Conservation (phyloP, 2,113 vertebrate species). For the Chaetodon auriga region DNA sequence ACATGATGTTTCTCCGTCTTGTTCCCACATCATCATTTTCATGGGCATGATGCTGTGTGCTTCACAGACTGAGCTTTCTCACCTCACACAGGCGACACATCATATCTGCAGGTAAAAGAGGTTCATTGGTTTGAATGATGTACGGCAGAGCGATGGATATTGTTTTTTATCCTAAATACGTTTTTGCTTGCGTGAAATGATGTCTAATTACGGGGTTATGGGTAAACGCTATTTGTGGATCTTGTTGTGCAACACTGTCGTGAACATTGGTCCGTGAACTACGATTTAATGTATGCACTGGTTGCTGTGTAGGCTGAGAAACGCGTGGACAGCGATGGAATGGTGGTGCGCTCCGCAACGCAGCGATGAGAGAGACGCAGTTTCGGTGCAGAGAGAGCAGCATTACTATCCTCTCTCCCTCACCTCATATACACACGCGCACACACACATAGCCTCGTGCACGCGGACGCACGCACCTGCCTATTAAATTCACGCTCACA, state of each 20-base stretch:
- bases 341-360: slow-evolving; percentile 77
- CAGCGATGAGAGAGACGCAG: slow-evolving; percentile 75
- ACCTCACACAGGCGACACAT: slow-evolving; percentile 57
- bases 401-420: slow-evolving; percentile 60
- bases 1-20: slow-evolving; percentile 68
- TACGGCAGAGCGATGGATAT: not conserved
- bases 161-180: not conserved
- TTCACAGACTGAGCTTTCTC: slow-evolving; percentile 51
- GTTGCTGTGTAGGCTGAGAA: slow-evolving; percentile 78
- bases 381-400: slow-evolving; percentile 75
- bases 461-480: slow-evolving; percentile 45
- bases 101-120: slow-evolving; percentile 68
- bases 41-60: slow-evolving; percentile 65
- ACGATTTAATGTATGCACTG: slow-evolving; percentile 66
- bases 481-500: slow-evolving; percentile 55
- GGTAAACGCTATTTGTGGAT: slow-evolving; percentile 38
- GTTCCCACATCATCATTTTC: slow-evolving; percentile 67
- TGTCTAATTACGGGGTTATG: slow-evolving; percentile 1
- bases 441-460: slow-evolving; percentile 26
- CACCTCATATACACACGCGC: slow-evolving; percentile 39
- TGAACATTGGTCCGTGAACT: slow-evolving; percentile 52
- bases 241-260: slow-evolving; percentile 71
- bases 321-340: slow-evolving; percentile 78
- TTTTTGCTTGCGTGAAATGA: not conserved
- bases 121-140: not conserved